These are phyloP conservation scores for Meleagris gallopavo DNA, from an alignment of 2,113 vertebrate species.

Conservation along the genomic window DNA sequence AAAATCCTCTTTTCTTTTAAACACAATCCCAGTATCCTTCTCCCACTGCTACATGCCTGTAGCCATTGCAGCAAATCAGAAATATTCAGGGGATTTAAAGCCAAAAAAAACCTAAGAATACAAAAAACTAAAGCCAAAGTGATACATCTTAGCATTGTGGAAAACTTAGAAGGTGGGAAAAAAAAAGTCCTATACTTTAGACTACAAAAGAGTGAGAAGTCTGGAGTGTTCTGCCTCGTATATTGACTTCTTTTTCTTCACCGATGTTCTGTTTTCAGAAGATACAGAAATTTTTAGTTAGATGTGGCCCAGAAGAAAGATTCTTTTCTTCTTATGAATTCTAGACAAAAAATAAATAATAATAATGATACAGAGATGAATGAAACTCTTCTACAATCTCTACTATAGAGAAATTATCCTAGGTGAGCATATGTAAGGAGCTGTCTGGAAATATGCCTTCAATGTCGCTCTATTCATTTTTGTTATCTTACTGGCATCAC, in stretches of 20 bases:
- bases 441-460: neutral
- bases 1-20: neutral
- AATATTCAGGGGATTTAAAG: neutral
- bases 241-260: neutral
- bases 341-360: neutral
- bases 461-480: neutral
- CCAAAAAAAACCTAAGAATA: neutral
- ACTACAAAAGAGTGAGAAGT: neutral
- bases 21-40: neutral
- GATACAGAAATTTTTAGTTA: neutral
- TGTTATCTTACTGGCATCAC: neutral
- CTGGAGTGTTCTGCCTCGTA: neutral
- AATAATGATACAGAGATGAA: neutral
- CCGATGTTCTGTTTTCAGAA: neutral
- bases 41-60: neutral
- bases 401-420: neutral
- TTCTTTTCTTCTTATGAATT: neutral
- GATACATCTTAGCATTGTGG: neutral
- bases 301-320: neutral
- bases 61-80: neutral
- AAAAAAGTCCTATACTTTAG: neutral
- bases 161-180: neutral
- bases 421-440: neutral
- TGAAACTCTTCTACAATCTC: neutral
- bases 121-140: neutral